These are phyloP conservation scores for Drosophila punjabiensis DNA, from an alignment of 1,140 invertebrate genomes.

Conservation along the genomic window DNA sequence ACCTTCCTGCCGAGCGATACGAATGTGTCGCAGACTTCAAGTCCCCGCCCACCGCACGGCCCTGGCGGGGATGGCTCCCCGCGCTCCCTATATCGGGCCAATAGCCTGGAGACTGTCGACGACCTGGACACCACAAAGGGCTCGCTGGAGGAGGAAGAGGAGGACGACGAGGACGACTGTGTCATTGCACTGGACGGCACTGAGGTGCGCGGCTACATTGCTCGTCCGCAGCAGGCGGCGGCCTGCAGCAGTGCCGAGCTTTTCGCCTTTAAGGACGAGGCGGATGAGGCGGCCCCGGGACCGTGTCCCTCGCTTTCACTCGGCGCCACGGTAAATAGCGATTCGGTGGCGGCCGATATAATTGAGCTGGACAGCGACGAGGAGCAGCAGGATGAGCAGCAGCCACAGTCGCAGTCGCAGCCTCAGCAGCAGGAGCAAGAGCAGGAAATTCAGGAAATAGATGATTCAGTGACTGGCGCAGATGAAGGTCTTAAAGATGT, in stretches of 20 bases:
- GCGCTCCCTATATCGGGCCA: conserved; percentile 59
- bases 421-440: too few relatives aligned
- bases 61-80: conserved; percentile 31
- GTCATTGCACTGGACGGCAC: conserved; percentile 69
- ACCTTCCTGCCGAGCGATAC: conserved; percentile 71
- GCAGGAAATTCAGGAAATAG: background rate
- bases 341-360: conserved; percentile 47
- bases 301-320: conserved; percentile 32
- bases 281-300: background rate
- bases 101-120: conserved; percentile 66
- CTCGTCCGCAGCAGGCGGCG: conserved; percentile 31
- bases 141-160: conserved; percentile 67
- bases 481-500: background rate
- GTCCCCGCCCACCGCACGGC: conserved; percentile 44
- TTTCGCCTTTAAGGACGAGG: conserved; percentile 65
- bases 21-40: conserved; percentile 65
- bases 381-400: background rate
- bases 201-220: conserved; percentile 68
- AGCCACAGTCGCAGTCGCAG: background rate
- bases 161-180: conserved; percentile 63
- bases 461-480: too few relatives aligned
- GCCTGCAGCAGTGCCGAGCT: conserved; percentile 64
- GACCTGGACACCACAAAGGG: conserved; percentile 71
- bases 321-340: conserved; percentile 67
- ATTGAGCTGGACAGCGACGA: conserved; percentile 57